These are phyloP conservation scores for Tympanoctomys barrerae DNA, from an alignment of 2,797 vertebrate genomes.

Conservation along the genomic window DNA sequence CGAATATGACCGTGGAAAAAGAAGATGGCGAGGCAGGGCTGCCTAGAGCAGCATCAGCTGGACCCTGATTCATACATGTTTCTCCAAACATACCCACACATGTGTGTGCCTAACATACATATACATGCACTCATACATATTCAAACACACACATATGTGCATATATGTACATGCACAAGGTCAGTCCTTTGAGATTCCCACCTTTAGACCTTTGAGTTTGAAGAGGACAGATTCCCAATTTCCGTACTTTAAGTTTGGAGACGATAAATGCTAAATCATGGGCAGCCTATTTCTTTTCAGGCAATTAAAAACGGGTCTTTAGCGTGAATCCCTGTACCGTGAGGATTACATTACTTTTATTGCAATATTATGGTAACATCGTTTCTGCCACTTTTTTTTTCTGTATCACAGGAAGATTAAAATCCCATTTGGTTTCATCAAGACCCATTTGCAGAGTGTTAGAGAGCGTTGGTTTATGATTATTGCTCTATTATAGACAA, in stretches of 20 bases:
- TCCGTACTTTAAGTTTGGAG: constrained; percentile 54
- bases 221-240: neutral
- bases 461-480: constrained; percentile 29
- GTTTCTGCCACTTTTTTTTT: constrained; percentile 50
- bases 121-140: neutral
- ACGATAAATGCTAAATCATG: constrained; percentile 49
- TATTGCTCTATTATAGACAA: constrained; percentile 39
- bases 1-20: neutral
- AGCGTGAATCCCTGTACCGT: constrained; percentile 41
- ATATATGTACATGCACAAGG: neutral
- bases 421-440: constrained; percentile 60
- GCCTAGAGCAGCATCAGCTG: neutral
- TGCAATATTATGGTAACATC: constrained; percentile 57
- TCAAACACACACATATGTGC: neutral
- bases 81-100: neutral
- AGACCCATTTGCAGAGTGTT: constrained; percentile 58
- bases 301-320: constrained; percentile 68
- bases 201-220: neutral
- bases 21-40: neutral
- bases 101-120: neutral
- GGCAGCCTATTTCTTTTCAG: constrained; percentile 56
- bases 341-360: constrained; percentile 71
- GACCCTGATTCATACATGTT: no score
- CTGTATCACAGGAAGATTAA: constrained; percentile 70
- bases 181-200: neutral